phyloP scores from a whole-genome alignment of 2,113 vertebrate genomes.

The Nymphicus hollandicus region DNA sequence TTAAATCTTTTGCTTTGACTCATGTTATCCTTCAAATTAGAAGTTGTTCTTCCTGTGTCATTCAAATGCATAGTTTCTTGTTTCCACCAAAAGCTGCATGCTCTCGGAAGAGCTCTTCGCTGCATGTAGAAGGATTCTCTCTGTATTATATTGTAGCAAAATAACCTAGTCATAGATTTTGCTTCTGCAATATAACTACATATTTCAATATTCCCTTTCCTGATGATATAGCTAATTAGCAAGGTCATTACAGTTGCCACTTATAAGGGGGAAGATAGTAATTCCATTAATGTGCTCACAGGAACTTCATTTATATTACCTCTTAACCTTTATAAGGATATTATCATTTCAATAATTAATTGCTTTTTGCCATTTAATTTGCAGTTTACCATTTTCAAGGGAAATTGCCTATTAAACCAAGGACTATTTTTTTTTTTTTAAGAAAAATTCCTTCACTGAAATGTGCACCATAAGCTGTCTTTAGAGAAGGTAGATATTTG shows the following conservation, averaged over 20 bases:
- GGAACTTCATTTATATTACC: conserved; percentile 62
- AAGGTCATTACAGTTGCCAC: conserved; percentile 40
- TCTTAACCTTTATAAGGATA: conserved; percentile 64
- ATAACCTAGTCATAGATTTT: neutral
- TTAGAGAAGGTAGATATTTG: neutral
- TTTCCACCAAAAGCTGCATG: neutral
- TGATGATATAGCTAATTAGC: conserved; percentile 13
- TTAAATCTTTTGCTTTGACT: neutral
- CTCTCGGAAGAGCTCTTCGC: neutral
- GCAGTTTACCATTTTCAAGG: conserved; percentile 53
- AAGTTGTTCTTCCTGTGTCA: neutral
- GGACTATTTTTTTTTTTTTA: neutral
- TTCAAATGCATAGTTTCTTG: neutral
- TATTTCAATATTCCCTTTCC: conserved; percentile 36
- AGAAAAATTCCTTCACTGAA: neutral
- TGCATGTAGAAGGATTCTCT: neutral
- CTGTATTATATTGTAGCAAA: neutral
- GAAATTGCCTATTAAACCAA: conserved; percentile 29
- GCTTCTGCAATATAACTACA: neutral
- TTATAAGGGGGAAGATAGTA: conserved; percentile 9
- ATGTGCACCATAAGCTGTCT: neutral
- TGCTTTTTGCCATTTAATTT: conserved; percentile 62
- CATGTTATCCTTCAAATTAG: neutral
- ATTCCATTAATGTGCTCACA: conserved; percentile 44
- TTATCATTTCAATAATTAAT: conserved; percentile 62